A percentile compares a stretch with the other conserved stretches of the same genome.
These are phyloP conservation scores for Hemibagrus guttatus DNA, from an alignment of 2,797 vertebrate genomes.

Conservation along the genomic window DNA sequence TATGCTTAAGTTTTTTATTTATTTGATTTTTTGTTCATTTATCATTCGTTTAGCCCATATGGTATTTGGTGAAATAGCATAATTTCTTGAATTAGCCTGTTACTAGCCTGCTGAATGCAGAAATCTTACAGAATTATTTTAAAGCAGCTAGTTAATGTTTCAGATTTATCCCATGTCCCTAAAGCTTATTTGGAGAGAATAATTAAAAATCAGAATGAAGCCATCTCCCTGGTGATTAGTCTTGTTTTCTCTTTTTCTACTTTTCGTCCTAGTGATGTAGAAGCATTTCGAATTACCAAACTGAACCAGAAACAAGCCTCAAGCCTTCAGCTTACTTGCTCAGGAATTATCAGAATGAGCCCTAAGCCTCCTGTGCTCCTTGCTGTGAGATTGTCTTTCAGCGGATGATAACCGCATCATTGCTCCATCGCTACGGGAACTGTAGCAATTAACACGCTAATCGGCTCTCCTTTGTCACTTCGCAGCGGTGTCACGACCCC, in stretches of 20 bases:
- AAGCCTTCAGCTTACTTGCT: neutral
- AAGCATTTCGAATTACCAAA: neutral
- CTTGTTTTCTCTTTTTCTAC: neutral
- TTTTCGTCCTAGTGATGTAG: neutral
- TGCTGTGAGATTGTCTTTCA: conserved; percentile 4
- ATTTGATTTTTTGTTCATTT: neutral
- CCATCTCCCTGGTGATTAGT: neutral
- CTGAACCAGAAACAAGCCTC: neutral
- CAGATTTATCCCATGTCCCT: neutral
- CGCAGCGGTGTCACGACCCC: neutral
- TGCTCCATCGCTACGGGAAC: conserved; percentile 13
- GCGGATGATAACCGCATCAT: neutral
- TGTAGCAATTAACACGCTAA: conserved; percentile 36
- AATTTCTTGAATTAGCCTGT: neutral
- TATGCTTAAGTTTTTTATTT: neutral
- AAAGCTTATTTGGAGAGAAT: neutral
- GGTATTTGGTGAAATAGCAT: neutral
- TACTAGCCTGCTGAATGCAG: neutral
- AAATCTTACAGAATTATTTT: neutral
- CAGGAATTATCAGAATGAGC: neutral
- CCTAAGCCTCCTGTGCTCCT: neutral
- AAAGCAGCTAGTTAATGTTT: neutral
- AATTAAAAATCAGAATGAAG: neutral
- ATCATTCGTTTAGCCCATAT: neutral
- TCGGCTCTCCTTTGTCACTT: conserved; percentile 29